These are phyloP conservation scores for Carcinoscorpius rotundicauda DNA, from an alignment of 1,140 invertebrate genomes.

Conservation along the genomic window DNA sequence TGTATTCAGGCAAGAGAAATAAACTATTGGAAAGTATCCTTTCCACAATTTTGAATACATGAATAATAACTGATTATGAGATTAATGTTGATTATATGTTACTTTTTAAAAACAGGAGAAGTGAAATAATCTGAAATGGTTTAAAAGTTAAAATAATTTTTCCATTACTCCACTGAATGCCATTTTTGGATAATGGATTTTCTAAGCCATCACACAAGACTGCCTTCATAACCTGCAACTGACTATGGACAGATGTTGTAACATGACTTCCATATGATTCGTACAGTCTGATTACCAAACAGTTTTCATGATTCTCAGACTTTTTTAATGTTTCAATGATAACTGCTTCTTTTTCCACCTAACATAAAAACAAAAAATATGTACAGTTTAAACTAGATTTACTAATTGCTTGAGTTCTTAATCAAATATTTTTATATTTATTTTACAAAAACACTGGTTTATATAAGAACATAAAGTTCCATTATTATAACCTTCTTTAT, in stretches of 20 bases:
- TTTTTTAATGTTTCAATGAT: slow-evolving; percentile 22
- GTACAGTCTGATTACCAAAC: slow-evolving; percentile 17
- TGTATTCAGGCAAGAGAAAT: too few species aligned
- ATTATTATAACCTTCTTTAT: too few species aligned
- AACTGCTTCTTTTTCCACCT: slow-evolving; percentile 12
- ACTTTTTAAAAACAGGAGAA: slow-evolving; percentile 9
- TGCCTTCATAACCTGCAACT: slow-evolving; percentile 18
- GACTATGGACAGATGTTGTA: slow-evolving; percentile 11
- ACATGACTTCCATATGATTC: slow-evolving; percentile 20
- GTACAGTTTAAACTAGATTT: neutral
- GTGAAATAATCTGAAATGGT: slow-evolving; percentile 20
- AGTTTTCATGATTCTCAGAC: slow-evolving; percentile 19
- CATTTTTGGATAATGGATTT: slow-evolving; percentile 11
- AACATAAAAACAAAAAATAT: slow-evolving; percentile 7
- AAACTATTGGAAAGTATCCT: too few species aligned
- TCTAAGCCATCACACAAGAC: slow-evolving; percentile 20
- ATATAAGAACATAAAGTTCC: neutral
- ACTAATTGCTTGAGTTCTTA: neutral
- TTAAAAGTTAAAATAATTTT: slow-evolving; percentile 17
- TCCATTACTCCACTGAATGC: slow-evolving; percentile 16
- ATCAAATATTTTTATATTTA: neutral
- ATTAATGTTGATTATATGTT: too few species aligned
- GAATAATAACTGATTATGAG: too few species aligned
- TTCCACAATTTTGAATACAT: too few species aligned
- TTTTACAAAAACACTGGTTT: neutral